Percentiles rank a stretch among this genome's conserved stretches.
Conservation (phyloP, 1,140 invertebrate species). For the Belonocnema kinseyi region DNA sequence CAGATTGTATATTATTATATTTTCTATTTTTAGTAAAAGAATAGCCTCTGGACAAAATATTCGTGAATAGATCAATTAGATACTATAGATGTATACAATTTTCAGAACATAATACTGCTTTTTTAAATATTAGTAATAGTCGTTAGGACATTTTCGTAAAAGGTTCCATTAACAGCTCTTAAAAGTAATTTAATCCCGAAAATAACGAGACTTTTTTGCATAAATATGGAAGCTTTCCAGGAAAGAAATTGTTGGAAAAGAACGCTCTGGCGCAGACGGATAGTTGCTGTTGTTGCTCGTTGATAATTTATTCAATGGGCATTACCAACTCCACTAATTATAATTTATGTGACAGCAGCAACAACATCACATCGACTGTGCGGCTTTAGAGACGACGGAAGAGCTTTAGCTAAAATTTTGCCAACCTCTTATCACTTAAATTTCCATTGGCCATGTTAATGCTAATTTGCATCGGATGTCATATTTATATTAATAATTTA, state of each 20-base stretch:
- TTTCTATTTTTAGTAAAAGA: too few relatives aligned
- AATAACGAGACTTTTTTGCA: background rate
- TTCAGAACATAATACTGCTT: too few relatives aligned
- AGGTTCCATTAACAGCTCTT: background rate
- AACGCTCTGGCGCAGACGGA: conserved; percentile 64
- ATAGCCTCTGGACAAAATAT: too few relatives aligned
- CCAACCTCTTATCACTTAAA: too few relatives aligned
- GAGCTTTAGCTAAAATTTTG: conserved; percentile 14
- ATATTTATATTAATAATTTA: too few relatives aligned
- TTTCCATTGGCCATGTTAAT: background rate
- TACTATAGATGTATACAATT: too few relatives aligned
- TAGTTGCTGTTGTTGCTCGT: conserved; percentile 64
- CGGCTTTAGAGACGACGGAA: conserved; percentile 46
- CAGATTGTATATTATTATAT: too few relatives aligned
- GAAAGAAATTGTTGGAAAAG: conserved; percentile 52
- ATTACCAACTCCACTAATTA: conserved; percentile 70
- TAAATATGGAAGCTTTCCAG: background rate
- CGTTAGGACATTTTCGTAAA: too few relatives aligned
- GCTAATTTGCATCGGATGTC: background rate
- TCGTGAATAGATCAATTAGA: too few relatives aligned
- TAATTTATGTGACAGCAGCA: conserved; percentile 70
- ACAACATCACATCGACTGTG: conserved; percentile 64
- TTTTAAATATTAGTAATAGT: too few relatives aligned
- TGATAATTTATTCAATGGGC: conserved; percentile 70
- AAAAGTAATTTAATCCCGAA: conserved; percentile 12